Evolutionary conservation across 2,888 invertebrate species (phyloP), one percentile per base, ranked within the genome.

Genomic region (Podotricha telesiphe): DNA sequence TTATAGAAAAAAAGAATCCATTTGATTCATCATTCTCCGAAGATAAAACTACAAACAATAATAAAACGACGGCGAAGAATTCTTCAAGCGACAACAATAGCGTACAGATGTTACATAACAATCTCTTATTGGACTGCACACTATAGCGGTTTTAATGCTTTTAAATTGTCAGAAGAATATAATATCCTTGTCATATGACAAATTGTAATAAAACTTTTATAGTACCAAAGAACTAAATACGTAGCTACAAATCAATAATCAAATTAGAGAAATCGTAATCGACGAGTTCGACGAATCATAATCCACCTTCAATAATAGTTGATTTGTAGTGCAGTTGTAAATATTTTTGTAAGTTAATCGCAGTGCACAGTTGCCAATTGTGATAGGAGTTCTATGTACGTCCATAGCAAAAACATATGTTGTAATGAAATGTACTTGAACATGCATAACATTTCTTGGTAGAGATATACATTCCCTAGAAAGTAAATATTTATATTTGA

Each of bases 31-130:
- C 22, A 45, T 59, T 28, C 53, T 13, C 19, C 20, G 11, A 51
- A 48, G 10, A 37, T 59, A 13, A 61, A 61, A 37, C 47, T 45
- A 53, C 19, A 62, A 66, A 55, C 42, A 37, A 61, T 40, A 58
- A 64, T 55, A 67, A 63, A 42, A 22, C n/a, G n/a, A 69, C 50
- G 8, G 51, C 48, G 50, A 59, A 55, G 61, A 71, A 42, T 42
- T 66, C 50, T 66, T 53, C 28, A 42, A 59, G 62, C 64, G 56
- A 48, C 28, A 40, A 65, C 69, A 64, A 67, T 51, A 65, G 56
- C 63, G 65, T 65, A 47, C 48, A 42, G 37, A 47, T 55, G 51
- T 72, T 72, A 67, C 67, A 65, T 65, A 72, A 72, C 64, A 10
- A 61, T 45, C 45, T 66, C 62, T 58, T 70, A 63, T 65, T 67